Base-by-base conservation (phyloP, 2,888 invertebrate genomes). In the Heliconius charithonia region DNA sequence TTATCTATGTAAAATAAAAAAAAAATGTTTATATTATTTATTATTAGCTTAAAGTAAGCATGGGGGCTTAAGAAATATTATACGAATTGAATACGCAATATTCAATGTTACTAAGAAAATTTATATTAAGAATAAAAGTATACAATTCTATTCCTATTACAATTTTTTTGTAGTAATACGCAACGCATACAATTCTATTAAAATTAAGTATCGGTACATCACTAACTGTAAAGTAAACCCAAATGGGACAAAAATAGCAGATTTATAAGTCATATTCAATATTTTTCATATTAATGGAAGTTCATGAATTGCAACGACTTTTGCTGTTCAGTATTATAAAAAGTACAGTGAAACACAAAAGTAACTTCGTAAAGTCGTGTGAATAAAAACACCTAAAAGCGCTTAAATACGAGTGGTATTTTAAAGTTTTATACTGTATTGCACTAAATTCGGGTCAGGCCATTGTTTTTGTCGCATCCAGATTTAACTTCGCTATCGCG, bases 381-480 rank as follows among this genome's bases (percentile, higher is more conserved):
- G 74, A 74, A 78, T 78, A 78, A 78, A 78, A 78, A 78, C 77
- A 78, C 67, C 77, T 73, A 74, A 78, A 78, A 78, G 77, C 77
- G 73, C 77, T 78, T 78, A 73, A 78, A 74, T 73, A 66, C 77
- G 73, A 74, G 67, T 78, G 73, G 77, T 74, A 74, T 78, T 78
- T 78, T 78, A 78, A 79, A 76, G 70, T 77, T 79, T 79, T 77
- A 79, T 65, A 62, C 59, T 77, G 51, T 77, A 72, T 79, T 81
- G 74, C 76, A 79, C 63, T 45, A 73, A 71, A 76, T 75, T 77
- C 76, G 75, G 79, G 81, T 77, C 78, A 80, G 80, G 76, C 77
- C 76, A 81, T 81, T 80, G 80, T 80, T 65, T 77, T 80, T 81
- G 81, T 81, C 78, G 76, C 67, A 79, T 80, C 74, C 80, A 80